Base-by-base conservation (phyloP, 2,888 invertebrate genomes). In the Synergus itoensis region DNA sequence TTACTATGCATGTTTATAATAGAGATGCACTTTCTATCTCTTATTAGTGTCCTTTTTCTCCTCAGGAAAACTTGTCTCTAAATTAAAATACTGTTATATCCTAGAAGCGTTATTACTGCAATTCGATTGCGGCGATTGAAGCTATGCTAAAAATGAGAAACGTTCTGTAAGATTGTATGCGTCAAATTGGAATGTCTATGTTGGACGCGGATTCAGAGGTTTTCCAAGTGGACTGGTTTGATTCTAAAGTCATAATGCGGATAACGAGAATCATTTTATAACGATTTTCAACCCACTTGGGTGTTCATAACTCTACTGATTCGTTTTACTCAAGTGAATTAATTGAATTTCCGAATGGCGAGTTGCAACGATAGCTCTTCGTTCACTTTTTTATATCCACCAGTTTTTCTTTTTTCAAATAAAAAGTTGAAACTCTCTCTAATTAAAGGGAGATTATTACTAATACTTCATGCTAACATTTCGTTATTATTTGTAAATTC, bases 1-100 rank as follows among this genome's bases (percentile, higher is more conserved):
- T 81, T 79, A 78, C 80, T 48, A 80, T 84, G 82, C 84, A 84
- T 84, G 84, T 84, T 81, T 83, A 81, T 77, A 67, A 84, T 81
- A 82, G 80, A 81, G 80, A 82, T 82, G 53, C 78, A 83, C 78
- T 79, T 80, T 80, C 84, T 84, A 81, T 81, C 78, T 84, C 82
- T 83, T 81, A 41, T 83, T 84, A 84, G 84, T 84, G 84, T 85
- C 81, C 84, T 85, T 84, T 83, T 77, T 84, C 80, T 84, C 81
- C 85, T 84, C 85, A 84, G 85, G 84, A 84, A 85, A 48, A 73
- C n/a, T 53, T 73, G 48, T 73, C 73, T 73, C 53, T 73, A 73
- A 73, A 73, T 73, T 73, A n/a, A 53, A 48, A 73, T 60, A 53
- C 36, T 73, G 40, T 73, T 73, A 73, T 48, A 67, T 69, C 69